phyloP scores from a whole-genome alignment of 2,888 invertebrate genomes.

The Rhagium mordax region DNA sequence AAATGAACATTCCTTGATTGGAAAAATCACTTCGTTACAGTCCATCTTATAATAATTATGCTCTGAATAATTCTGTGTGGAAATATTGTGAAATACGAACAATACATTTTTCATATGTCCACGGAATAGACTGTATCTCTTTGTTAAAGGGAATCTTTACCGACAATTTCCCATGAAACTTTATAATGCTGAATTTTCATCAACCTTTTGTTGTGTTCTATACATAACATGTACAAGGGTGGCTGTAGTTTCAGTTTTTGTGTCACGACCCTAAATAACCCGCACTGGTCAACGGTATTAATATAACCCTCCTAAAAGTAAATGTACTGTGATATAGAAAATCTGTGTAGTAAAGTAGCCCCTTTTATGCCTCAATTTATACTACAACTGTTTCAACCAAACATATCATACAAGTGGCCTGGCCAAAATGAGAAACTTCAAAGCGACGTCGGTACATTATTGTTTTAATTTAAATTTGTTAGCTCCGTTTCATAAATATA shows the following conservation, averaged over 20 bases:
- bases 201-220: constrained; percentile 18
- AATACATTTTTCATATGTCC: constrained; percentile 11
- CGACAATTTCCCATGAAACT: background rate
- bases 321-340: constrained; percentile 37
- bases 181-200: constrained; percentile 14
- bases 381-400: constrained; percentile 24
- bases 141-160: background rate
- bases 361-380: constrained; percentile 38
- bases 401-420: background rate
- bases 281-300: constrained; percentile 35
- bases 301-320: constrained; percentile 35
- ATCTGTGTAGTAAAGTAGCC: constrained; percentile 33
- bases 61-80: background rate
- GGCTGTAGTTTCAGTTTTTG: constrained; percentile 17
- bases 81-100: background rate
- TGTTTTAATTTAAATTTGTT: background rate
- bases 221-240: constrained; percentile 13
- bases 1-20: no score
- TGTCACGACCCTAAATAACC: constrained; percentile 31
- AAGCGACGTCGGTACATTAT: background rate
- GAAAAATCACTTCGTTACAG: no score
- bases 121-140: background rate
- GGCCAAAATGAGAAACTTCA: background rate
- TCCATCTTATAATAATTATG: no score
- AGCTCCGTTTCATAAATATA: background rate